Percentiles rank a stretch among this genome's conserved stretches.
phyloP scores from a whole-genome alignment of 2,113 vertebrate genomes.

The Daphoenositta chrysoptera region DNA sequence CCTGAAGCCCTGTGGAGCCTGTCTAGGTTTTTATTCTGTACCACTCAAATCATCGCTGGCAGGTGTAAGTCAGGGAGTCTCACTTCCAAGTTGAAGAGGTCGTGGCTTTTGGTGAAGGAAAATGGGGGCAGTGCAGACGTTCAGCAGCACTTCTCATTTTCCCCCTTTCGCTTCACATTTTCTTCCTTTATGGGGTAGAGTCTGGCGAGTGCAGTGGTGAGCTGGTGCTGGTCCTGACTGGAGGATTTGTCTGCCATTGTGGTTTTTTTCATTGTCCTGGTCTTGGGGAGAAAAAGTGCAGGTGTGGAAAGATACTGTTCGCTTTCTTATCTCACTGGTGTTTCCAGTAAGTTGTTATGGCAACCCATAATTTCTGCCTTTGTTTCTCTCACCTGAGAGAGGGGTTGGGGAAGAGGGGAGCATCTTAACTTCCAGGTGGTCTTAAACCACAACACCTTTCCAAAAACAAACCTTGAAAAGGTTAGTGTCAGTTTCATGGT shows the following conservation, averaged over 20 bases:
- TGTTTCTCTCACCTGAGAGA: neutral
- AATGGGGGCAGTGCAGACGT: neutral
- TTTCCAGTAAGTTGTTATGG: neutral
- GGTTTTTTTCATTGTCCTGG: neutral
- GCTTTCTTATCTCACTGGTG: neutral
- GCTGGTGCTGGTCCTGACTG: neutral
- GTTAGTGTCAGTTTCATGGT: neutral
- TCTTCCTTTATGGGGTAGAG: neutral
- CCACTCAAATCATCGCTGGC: neutral
- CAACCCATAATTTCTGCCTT: neutral
- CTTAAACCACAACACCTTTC: neutral
- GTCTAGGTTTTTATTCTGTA: neutral
- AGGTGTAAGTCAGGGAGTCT: neutral
- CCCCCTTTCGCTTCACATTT: neutral
- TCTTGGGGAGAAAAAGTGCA: neutral
- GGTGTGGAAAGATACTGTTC: neutral
- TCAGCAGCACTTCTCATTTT: neutral
- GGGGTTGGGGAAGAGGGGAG: neutral
- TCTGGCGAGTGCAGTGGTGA: neutral
- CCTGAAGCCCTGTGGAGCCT: no score
- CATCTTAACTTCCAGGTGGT: neutral
- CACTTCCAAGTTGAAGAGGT: neutral
- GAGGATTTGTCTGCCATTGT: neutral
- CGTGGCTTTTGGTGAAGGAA: neutral
- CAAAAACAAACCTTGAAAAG: neutral